A percentile compares a stretch with the other conserved stretches of the same genome.
Evolutionary conservation across 53 echinoderm and acorn worm species (phyloP).

Genomic region (Zoroaster sp.): DNA sequence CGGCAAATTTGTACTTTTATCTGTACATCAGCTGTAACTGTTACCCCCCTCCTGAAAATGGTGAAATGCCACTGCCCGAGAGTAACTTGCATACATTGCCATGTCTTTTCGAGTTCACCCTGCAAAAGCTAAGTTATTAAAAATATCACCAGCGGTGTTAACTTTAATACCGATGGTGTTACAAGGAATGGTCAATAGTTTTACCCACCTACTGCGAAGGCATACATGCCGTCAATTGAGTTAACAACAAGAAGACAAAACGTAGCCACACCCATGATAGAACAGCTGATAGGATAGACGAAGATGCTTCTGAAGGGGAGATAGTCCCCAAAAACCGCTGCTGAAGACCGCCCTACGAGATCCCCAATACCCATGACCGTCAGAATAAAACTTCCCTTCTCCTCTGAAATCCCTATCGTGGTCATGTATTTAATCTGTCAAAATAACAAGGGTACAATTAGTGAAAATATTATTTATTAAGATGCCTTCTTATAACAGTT

Average conservation of each 20-base stretch:
- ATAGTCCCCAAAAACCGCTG: conserved; percentile 81
- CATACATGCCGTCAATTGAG: conserved; percentile 77
- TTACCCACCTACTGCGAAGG: conserved; percentile 79
- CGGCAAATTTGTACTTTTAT: too few species aligned
- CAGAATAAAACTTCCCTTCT: conserved; percentile 71
- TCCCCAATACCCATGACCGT: conserved; percentile 82
- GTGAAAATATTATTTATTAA: too few species aligned
- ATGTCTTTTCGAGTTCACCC: too few species aligned
- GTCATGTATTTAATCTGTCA: conserved; percentile 97
- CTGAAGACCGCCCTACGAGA: conserved; percentile 68
- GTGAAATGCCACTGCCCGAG: too few species aligned
- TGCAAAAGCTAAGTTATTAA: too few species aligned
- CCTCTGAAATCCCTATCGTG: conserved; percentile 80
- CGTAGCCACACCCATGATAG: conserved; percentile 71
- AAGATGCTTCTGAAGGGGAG: conserved; percentile 80
- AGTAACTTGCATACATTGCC: too few species aligned
- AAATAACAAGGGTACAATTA: too few species aligned
- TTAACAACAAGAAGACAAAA: conserved; percentile 59
- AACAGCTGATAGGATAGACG: conserved; percentile 82
- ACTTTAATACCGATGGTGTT: neutral
- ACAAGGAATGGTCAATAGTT: neutral
- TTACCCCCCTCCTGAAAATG: too few species aligned
- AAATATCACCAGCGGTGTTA: neutral
- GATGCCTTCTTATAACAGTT: too few species aligned
- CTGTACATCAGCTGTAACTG: too few species aligned